Evolutionary conservation across 2,113 vertebrate species (phyloP).

Genomic region (Oreochromis spilurus): DNA sequence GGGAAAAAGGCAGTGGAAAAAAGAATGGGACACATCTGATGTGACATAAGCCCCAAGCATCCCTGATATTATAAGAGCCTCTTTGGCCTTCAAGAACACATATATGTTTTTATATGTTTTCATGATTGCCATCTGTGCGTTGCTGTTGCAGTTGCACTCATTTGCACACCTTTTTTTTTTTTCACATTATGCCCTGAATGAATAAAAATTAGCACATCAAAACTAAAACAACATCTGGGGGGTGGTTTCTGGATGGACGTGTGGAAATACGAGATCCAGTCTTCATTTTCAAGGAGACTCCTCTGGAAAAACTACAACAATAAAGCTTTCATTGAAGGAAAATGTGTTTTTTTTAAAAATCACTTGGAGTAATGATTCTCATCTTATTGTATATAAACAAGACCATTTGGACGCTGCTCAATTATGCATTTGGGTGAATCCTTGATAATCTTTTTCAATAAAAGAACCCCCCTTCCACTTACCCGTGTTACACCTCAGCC

Average conservation of each 20-base stretch:
- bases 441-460: slow-evolving; percentile 15
- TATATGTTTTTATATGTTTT: not conserved
- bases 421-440: slow-evolving; percentile 1
- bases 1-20: not conserved
- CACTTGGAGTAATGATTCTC: not conserved
- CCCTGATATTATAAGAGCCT: not conserved
- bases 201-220: slow-evolving; percentile 71
- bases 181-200: not conserved
- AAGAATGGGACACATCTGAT: not conserved
- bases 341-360: not conserved
- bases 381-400: slow-evolving; percentile 25
- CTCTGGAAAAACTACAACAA: not conserved
- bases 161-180: slow-evolving; percentile 15
- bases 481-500: not conserved
- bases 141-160: not conserved
- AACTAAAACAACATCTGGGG: slow-evolving; percentile 16
- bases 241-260: not conserved
- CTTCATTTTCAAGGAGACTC: slow-evolving; percentile 8
- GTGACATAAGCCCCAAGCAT: not conserved
- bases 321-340: not conserved
- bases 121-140: slow-evolving; percentile 11
- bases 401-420: not conserved
- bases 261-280: not conserved
- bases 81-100: not conserved
- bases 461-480: not conserved